Conservation (phyloP, 2,888 invertebrate genomes). For the Mylabris sibirica region DNA sequence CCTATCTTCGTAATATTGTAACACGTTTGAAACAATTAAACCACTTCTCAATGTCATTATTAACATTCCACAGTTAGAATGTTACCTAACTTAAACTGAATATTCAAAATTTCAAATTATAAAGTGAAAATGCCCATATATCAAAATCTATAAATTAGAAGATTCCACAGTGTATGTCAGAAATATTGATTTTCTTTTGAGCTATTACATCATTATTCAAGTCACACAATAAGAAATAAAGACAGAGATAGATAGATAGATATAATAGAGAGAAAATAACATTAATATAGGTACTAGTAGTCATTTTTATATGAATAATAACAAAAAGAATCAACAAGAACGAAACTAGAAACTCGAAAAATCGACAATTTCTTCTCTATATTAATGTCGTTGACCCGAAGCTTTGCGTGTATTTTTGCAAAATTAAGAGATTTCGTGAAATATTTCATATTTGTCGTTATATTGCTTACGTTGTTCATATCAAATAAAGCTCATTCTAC, state of each 20-base stretch:
- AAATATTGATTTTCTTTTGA: slow-evolving; percentile 1
- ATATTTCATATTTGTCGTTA: too few relatives aligned
- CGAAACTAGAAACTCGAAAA: too few relatives aligned
- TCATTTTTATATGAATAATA: too few relatives aligned
- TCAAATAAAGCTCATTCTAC: too few relatives aligned
- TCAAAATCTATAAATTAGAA: slow-evolving; percentile 13
- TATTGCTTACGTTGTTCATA: too few relatives aligned
- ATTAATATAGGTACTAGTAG: neutral
- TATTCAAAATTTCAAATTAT: slow-evolving; percentile 11
- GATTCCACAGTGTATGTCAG: neutral
- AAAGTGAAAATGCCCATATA: slow-evolving; percentile 10
- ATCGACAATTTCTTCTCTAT: too few relatives aligned
- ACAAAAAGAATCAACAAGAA: too few relatives aligned
- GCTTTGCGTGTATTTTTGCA: too few relatives aligned
- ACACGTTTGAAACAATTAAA: slow-evolving; percentile 34
- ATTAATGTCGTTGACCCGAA: too few relatives aligned
- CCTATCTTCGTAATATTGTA: slow-evolving; percentile 32
- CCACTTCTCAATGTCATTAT: slow-evolving; percentile 36
- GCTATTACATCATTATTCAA: slow-evolving; percentile 1
- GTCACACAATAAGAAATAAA: neutral
- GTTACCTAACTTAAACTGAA: slow-evolving; percentile 25
- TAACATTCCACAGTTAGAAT: slow-evolving; percentile 33
- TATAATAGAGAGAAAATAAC: neutral
- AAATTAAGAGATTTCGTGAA: too few relatives aligned
- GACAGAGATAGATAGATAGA: neutral